phyloP scores from a whole-genome alignment of 2,113 vertebrate species.

The Campylomormyrus tamandua region DNA sequence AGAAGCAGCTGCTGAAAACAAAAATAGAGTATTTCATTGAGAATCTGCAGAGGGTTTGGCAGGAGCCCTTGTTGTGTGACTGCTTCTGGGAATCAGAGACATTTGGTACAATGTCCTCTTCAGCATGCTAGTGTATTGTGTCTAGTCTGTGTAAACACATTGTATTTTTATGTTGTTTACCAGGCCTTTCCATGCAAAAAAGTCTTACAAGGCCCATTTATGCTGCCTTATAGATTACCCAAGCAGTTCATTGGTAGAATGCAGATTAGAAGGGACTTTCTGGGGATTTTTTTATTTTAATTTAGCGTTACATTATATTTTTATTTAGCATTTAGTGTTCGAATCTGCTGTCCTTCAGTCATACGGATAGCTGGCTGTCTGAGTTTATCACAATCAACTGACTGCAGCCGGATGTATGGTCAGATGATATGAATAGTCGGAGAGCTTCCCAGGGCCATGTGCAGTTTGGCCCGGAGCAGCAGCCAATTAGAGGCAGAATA shows the following conservation, averaged over 20 bases:
- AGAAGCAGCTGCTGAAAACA: not conserved
- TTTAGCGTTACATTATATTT: not conserved
- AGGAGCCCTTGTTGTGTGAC: not conserved
- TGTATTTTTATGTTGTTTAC: not conserved
- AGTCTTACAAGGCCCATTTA: not conserved
- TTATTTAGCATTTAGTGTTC: not conserved
- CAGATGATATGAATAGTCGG: not conserved
- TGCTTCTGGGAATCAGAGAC: not conserved
- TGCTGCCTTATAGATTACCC: not conserved
- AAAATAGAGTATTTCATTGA: not conserved
- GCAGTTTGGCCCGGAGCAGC: not conserved
- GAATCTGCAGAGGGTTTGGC: not conserved
- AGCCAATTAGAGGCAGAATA: not conserved
- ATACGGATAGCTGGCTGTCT: not conserved
- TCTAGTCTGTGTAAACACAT: not conserved
- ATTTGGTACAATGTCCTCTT: not conserved
- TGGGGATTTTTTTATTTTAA: not conserved
- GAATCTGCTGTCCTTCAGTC: not conserved
- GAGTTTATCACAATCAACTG: not conserved
- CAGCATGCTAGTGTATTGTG: not conserved
- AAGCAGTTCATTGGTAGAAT: not conserved
- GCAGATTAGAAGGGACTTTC: not conserved
- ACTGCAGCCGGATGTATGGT: not conserved
- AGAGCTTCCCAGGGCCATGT: not conserved
- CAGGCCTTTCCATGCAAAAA: not conserved